Evolutionary conservation across 2,888 invertebrate species (phyloP).

Genomic region (Torymus auratus): DNA sequence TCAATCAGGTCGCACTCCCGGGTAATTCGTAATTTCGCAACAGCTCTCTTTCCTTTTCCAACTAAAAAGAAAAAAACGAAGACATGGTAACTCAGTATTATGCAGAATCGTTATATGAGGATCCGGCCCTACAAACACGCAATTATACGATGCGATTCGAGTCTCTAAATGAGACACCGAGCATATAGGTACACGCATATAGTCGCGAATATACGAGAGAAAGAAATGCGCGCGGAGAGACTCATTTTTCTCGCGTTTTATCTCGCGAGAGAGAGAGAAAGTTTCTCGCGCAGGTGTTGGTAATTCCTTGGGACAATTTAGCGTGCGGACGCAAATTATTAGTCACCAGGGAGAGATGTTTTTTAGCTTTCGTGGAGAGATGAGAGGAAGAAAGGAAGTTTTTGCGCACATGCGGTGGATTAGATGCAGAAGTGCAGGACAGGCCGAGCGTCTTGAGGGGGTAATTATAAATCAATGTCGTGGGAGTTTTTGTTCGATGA

Average conservation of each 20-base stretch:
- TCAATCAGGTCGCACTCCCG: conserved; percentile 23
- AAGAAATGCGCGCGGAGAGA: conserved; percentile 1
- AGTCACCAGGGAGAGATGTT: background rate
- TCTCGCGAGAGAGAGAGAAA: conserved; percentile 16
- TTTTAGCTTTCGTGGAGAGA: background rate
- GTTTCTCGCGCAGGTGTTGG: conserved; percentile 22
- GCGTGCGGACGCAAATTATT: conserved; percentile 2
- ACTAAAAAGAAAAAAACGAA: conserved; percentile 10
- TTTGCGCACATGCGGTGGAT: no score
- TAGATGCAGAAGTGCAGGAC: no score
- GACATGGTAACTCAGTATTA: no score
- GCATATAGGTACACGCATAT: background rate
- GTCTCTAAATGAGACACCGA: no score
- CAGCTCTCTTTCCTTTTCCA: background rate
- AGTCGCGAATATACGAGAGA: background rate
- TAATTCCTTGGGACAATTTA: no score
- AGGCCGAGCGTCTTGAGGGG: no score
- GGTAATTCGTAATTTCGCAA: conserved; percentile 37
- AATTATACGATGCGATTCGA: no score
- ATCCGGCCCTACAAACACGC: background rate
- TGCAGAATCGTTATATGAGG: background rate
- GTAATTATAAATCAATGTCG: no score
- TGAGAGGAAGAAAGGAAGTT: no score
- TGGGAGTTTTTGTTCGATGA: no score
- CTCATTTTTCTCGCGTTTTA: conserved; percentile 41